These are phyloP conservation scores for Rhopilema esculentum DNA, from an alignment of 30 jellyfish, hydroid and myxozoan species.

Conservation along the genomic window DNA sequence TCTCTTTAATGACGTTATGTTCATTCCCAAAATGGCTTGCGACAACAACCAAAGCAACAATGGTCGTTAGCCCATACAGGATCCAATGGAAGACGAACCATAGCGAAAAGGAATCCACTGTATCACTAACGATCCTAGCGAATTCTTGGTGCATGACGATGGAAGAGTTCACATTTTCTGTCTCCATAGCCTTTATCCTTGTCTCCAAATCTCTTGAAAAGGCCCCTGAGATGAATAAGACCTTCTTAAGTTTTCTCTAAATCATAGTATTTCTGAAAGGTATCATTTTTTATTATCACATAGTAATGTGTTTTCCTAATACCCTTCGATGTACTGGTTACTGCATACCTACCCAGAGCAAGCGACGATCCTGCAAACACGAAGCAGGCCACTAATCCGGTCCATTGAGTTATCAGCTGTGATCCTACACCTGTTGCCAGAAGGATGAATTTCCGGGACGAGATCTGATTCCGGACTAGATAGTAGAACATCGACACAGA, in stretches of 20 bases:
- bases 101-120: constrained; percentile 62
- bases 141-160: constrained; percentile 74
- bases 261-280: background rate
- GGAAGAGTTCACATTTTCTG: constrained; percentile 42
- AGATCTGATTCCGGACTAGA: constrained; percentile 40
- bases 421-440: constrained; percentile 66
- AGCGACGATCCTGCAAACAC: constrained; percentile 45
- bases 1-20: constrained; percentile 35
- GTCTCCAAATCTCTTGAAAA: constrained; percentile 73
- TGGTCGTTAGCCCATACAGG: constrained; percentile 67
- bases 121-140: constrained; percentile 64
- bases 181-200: constrained; percentile 35
- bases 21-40: constrained; percentile 66
- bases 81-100: constrained; percentile 92
- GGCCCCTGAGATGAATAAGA: constrained; percentile 33
- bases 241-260: background rate
- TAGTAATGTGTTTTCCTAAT: too few species aligned
- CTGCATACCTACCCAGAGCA: constrained; percentile 59
- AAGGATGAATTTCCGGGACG: constrained; percentile 1
- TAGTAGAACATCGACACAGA: constrained; percentile 46
- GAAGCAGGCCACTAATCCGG: constrained; percentile 62
- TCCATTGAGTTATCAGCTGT: constrained; percentile 58
- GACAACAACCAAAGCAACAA: constrained; percentile 74
- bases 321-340: too few species aligned
- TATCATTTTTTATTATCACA: too few species aligned